Base-by-base conservation (phyloP, 2,113 vertebrate species). In the Carassius carassius region DNA sequence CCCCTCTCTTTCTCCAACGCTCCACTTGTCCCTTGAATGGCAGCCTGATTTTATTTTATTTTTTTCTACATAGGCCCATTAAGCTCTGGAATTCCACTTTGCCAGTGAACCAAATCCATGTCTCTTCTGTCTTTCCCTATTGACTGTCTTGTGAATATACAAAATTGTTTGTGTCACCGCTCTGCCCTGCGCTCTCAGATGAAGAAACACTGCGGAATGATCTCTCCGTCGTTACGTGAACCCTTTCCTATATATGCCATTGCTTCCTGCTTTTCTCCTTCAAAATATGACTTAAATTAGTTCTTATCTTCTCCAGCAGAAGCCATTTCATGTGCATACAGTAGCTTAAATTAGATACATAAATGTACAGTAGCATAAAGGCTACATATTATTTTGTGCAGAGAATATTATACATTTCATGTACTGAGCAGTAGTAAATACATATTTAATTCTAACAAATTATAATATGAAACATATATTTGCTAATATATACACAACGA, bases 21-120 rank as follows among this genome's bases (percentile, higher is more conserved):
- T 84, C 70, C 21, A 44, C 79, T 87, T 80, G 83, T 83, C 83
- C 56, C 60, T 79, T 89, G 88, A 87, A 85, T 87, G 85, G 85
- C 86, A 84, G 86, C 16, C 73, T 44, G 81, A 78, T 63, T 84
- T 85, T 84, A n/a, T n/a, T n/a, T n/a, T n/a, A n/a, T 82, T 87
- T 10, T 11, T 6, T 84, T 74, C 6, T 65, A 87, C 73, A 84
- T 54, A 74, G 67, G 72, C 47, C 86, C 84, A 89, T 89, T 87
- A 87, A 82, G 78, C 84, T 87, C 49, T 75, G 84, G 81, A 86
- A 84, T 85, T 87, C 81, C 82, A 86, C 81, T 87, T 81, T 82
- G 32, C 76, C 77, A 84, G 58, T 81, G 81, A 89, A 89, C 86
- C 86, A 87, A 70, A 83, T 85, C 83, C 25, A 70, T 74, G 70